Evolutionary conservation across 2,888 invertebrate species (phyloP).

Genomic region (Hypsopygia costalis): DNA sequence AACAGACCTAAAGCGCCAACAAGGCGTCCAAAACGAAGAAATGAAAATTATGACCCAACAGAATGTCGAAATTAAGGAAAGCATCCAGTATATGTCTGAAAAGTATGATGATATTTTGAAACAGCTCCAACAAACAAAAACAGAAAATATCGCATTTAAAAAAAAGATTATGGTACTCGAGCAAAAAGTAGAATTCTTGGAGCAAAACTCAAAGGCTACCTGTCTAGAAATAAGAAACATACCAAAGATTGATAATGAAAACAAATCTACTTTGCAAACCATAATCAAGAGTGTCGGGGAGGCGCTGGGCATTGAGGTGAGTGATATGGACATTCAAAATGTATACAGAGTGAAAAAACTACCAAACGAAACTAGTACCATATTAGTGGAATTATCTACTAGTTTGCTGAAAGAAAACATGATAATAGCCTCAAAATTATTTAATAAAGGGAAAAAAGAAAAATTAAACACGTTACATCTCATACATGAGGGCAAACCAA

Average conservation of each 20-base stretch:
- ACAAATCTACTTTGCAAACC: neutral
- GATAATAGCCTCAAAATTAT: neutral
- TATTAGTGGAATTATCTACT: neutral
- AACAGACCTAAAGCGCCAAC: neutral
- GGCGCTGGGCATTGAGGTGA: neutral
- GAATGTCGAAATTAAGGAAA: slow-evolving; percentile 4
- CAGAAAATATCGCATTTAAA: neutral
- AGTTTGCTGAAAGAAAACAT: neutral
- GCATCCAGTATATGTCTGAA: slow-evolving; percentile 5
- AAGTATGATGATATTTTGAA: slow-evolving; percentile 5
- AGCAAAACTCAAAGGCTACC: neutral
- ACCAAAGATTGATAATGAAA: neutral
- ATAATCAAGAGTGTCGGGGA: neutral
- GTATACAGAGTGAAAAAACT: neutral
- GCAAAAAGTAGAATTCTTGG: neutral
- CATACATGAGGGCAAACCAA: neutral
- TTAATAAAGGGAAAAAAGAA: neutral
- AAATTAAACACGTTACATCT: neutral
- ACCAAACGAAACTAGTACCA: neutral
- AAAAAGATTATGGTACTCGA: neutral
- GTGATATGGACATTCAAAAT: neutral
- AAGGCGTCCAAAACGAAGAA: slow-evolving; percentile 1
- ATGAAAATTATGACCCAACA: slow-evolving; percentile 3
- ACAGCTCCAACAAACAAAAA: neutral
- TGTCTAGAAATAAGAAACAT: neutral